Percentiles rank a stretch among this genome's conserved stretches.
These are phyloP conservation scores for Chrysotoxum bicinctum DNA, from an alignment of 2,888 invertebrate genomes.

Conservation along the genomic window DNA sequence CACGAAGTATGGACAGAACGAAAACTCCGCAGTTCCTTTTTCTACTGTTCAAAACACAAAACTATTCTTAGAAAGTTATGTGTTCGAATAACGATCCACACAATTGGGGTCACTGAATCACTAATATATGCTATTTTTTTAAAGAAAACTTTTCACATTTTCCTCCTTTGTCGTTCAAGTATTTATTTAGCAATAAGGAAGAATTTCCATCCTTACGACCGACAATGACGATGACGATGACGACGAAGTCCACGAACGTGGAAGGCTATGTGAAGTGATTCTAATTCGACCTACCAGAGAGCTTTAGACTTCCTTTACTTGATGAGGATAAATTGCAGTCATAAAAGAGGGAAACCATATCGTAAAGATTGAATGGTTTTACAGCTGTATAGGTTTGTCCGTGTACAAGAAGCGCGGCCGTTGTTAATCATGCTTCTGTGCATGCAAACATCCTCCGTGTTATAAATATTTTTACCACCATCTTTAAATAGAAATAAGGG, in stretches of 20 bases:
- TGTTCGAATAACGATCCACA: conserved; percentile 44
- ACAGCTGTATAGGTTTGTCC: conserved; percentile 5
- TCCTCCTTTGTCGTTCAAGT: conserved; percentile 1
- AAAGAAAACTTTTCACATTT: not conserved
- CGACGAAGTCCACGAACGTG: conserved; percentile 4
- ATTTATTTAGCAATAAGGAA: conserved; percentile 30
- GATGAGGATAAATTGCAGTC: conserved; percentile 63
- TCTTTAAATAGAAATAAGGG: conserved; percentile 4
- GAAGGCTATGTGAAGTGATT: conserved; percentile 13
- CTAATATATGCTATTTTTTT: conserved; percentile 2
- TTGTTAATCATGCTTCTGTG: conserved; percentile 52
- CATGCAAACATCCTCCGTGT: conserved; percentile 44
- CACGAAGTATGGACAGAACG: not conserved
- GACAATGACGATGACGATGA: not conserved
- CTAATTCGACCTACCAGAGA: conserved; percentile 43
- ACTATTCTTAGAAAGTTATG: conserved; percentile 26
- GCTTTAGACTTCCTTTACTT: conserved; percentile 47
- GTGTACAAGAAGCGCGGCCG: conserved; percentile 23
- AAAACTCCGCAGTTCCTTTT: conserved; percentile 45
- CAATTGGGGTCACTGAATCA: conserved; percentile 62
- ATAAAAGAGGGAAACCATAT: conserved; percentile 54
- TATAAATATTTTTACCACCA: conserved; percentile 35
- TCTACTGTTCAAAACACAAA: not conserved
- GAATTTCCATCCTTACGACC: conserved; percentile 16
- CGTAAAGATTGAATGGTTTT: conserved; percentile 9